phyloP scores from a whole-genome alignment of 2,113 vertebrate genomes.

The Oryzias javanicus region DNA sequence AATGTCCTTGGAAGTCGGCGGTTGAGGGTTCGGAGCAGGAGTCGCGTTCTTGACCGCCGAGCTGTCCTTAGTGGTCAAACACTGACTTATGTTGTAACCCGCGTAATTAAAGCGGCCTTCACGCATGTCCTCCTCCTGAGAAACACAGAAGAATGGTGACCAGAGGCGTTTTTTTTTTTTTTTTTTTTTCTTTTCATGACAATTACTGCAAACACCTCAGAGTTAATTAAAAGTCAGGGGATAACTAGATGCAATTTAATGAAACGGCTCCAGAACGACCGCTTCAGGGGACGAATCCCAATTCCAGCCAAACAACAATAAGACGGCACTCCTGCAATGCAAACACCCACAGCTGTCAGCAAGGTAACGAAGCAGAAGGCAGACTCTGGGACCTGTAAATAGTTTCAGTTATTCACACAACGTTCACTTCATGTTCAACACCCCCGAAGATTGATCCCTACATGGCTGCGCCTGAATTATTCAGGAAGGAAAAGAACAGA shows the following conservation, averaged over 20 bases:
- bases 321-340: background rate
- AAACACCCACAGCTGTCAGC: constrained; percentile 2
- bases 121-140: constrained; percentile 89
- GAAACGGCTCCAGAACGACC: constrained; percentile 8
- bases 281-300: constrained; percentile 15
- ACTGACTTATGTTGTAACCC: constrained; percentile 90
- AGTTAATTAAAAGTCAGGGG: constrained; percentile 13
- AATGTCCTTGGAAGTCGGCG: constrained; percentile 82
- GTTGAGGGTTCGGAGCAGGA: constrained; percentile 74
- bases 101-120: constrained; percentile 94
- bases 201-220: constrained; percentile 13
- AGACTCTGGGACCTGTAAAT: constrained; percentile 1
- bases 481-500: background rate
- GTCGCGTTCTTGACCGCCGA: constrained; percentile 83
- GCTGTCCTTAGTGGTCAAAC: constrained; percentile 90
- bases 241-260: constrained; percentile 20
- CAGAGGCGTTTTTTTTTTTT: background rate
- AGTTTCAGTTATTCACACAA: background rate
- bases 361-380: background rate
- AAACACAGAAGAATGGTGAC: constrained; percentile 21
- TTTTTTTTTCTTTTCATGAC: too few species aligned
- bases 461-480: background rate
- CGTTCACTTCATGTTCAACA: background rate
- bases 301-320: constrained; percentile 16
- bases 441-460: background rate